phyloP scores from a whole-genome alignment of 2,797 vertebrate species.

The Leptoclinus maculatus region DNA sequence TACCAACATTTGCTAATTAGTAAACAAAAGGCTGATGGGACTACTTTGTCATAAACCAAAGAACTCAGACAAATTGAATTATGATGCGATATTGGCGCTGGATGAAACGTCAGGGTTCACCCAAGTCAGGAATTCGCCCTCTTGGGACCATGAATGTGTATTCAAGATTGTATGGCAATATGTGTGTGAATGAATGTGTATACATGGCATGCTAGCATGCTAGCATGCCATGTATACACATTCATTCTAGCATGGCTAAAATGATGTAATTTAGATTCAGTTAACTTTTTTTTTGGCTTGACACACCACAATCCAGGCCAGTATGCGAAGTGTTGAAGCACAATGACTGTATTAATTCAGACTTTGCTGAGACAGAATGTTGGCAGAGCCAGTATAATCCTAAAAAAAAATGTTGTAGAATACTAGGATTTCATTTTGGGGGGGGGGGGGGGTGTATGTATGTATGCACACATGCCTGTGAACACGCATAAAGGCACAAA shows the following conservation, averaged over 20 bases:
- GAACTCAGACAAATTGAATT: background rate
- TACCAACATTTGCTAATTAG: background rate
- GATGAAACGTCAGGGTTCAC: background rate
- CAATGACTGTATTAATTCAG: background rate
- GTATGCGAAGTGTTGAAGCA: background rate
- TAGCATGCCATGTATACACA: background rate
- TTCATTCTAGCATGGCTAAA: background rate
- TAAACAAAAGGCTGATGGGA: background rate
- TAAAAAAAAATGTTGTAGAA: background rate
- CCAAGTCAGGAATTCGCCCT: background rate
- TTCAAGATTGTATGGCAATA: background rate
- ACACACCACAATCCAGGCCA: background rate
- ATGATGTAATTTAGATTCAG: background rate
- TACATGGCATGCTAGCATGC: background rate
- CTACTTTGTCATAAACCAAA: background rate
- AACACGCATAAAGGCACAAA: constrained; percentile 37
- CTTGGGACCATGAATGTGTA: background rate
- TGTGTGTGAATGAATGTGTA: background rate
- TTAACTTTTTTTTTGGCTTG: background rate
- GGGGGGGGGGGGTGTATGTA: too few species aligned
- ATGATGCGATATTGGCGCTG: background rate
- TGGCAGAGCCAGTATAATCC: background rate
- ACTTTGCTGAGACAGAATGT: background rate
- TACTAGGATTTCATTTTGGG: background rate
- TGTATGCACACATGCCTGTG: constrained; percentile 27